These are phyloP conservation scores for Muschampia plurimacula DNA, from an alignment of 2,888 invertebrate genomes.

Conservation along the genomic window DNA sequence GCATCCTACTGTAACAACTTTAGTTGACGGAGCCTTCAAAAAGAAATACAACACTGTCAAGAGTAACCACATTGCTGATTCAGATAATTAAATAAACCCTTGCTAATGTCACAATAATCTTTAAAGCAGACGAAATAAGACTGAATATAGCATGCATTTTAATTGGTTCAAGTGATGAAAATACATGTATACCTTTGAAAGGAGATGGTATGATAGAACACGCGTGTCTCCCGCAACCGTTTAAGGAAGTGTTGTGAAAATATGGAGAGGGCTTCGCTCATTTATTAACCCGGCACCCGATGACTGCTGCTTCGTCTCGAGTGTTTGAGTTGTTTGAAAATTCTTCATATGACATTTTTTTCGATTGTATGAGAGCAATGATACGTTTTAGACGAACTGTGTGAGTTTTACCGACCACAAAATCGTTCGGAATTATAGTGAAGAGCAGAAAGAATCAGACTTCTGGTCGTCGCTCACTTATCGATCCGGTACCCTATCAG, in stretches of 20 bases:
- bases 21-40: constrained; percentile 4
- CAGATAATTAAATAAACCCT: constrained; percentile 17
- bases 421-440: no score
- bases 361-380: no score
- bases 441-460: no score
- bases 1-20: constrained; percentile 8
- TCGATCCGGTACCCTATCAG: no score
- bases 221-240: constrained; percentile 69
- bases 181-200: constrained; percentile 38
- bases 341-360: no score
- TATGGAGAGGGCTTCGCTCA: constrained; percentile 59
- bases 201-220: constrained; percentile 75
- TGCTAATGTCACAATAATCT: neutral
- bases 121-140: constrained; percentile 12
- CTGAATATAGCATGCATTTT: constrained; percentile 9
- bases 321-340: no score
- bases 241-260: constrained; percentile 54
- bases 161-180: constrained; percentile 28
- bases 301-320: no score
- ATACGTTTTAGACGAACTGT: no score
- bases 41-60: constrained; percentile 10
- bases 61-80: constrained; percentile 19
- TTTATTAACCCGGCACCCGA: no score
- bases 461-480: no score
- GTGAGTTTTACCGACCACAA: no score